phyloP scores from a whole-genome alignment of 2,797 vertebrate species.

The Chaunax sp. region DNA sequence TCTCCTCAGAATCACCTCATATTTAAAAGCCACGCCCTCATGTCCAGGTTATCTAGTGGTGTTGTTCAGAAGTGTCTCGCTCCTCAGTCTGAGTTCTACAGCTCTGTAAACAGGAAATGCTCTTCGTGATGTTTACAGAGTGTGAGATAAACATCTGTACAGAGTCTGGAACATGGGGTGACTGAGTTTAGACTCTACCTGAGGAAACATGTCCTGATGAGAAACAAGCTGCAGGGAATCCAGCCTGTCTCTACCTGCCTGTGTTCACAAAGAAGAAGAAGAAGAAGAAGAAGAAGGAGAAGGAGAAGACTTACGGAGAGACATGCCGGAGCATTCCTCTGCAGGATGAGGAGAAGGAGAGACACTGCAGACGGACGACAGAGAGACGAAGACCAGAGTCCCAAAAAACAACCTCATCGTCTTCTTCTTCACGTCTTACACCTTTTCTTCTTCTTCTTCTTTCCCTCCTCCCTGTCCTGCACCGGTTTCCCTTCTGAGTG shows the following conservation, averaged over 20 bases:
- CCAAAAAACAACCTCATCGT: slow-evolving; percentile 15
- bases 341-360: background rate
- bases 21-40: too few relatives aligned
- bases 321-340: slow-evolving; percentile 39
- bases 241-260: slow-evolving; percentile 1
- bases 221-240: background rate
- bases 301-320: slow-evolving; percentile 45
- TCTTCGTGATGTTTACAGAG: too few relatives aligned
- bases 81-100: too few relatives aligned
- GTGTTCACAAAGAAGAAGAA: background rate
- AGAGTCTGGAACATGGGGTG: too few relatives aligned
- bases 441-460: background rate
- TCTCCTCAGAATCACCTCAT: too few relatives aligned
- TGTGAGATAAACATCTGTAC: too few relatives aligned
- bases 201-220: background rate
- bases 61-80: too few relatives aligned
- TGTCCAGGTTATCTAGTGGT: too few relatives aligned
- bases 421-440: background rate
- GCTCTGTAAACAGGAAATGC: too few relatives aligned
- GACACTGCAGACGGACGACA: background rate
- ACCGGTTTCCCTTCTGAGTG: background rate
- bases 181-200: background rate
- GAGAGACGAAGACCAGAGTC: slow-evolving; percentile 23
- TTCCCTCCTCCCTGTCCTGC: too few relatives aligned
- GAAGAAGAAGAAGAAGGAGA: background rate